Evolutionary conservation across 2,797 vertebrate species (phyloP).

Genomic region (Gymnocypris eckloni): DNA sequence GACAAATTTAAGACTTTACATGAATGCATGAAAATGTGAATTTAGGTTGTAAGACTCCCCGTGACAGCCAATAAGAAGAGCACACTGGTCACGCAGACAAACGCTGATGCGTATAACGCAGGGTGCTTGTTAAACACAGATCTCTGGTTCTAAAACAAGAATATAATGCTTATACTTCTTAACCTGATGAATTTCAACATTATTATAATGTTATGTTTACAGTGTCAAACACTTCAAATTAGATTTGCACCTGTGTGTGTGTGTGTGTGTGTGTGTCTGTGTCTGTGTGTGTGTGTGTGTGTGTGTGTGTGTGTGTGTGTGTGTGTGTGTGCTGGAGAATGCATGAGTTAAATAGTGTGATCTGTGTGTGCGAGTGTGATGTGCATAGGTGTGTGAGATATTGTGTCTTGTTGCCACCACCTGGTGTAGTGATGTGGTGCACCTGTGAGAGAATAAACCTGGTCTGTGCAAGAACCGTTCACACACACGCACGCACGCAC

Average conservation of each 20-base stretch:
- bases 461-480: neutral
- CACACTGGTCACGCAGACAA: neutral
- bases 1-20: neutral
- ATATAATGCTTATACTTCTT: neutral
- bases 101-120: neutral
- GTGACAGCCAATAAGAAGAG: neutral
- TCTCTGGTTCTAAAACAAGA: neutral
- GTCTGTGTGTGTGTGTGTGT: neutral
- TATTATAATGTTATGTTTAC: slow-evolving; percentile 3
- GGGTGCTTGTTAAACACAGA: neutral
- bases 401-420: slow-evolving; percentile 78
- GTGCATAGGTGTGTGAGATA: slow-evolving; percentile 42
- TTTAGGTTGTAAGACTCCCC: neutral
- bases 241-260: neutral
- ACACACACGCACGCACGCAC: too few species aligned
- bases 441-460: slow-evolving; percentile 66
- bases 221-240: neutral
- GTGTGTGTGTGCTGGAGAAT: neutral
- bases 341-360: neutral
- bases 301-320: neutral
- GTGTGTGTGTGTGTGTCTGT: neutral
- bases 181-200: neutral
- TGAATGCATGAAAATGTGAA: neutral
- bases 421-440: slow-evolving; percentile 75
- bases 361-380: slow-evolving; percentile 15